phyloP scores from a whole-genome alignment of 2,888 invertebrate genomes.

The Rhopalosiphum nymphaeae region DNA sequence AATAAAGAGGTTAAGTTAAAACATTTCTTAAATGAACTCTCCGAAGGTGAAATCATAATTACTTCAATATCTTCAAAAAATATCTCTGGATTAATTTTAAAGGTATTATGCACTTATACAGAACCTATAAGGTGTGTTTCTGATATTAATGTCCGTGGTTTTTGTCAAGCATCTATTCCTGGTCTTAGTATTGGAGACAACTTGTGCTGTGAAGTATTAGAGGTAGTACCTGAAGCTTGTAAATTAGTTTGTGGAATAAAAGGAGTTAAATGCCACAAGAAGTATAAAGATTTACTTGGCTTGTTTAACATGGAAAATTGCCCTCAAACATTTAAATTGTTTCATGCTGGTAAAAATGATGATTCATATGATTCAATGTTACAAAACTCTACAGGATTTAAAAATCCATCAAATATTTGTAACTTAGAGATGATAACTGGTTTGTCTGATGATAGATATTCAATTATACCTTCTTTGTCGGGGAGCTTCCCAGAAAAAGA shows the following conservation, averaged over 20 bases:
- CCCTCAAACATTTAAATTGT: conserved; percentile 79
- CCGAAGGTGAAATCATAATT: conserved; percentile 80
- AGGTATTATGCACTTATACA: conserved; percentile 87
- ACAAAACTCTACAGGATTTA: conserved; percentile 86
- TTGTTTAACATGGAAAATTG: conserved; percentile 86
- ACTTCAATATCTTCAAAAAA: conserved; percentile 83
- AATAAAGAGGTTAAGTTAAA: conserved; percentile 83
- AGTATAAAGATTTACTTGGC: conserved; percentile 82
- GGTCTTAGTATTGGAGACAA: conserved; percentile 73
- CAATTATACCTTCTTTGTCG: conserved; percentile 59
- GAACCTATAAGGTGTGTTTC: conserved; percentile 84
- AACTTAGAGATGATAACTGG: conserved; percentile 57
- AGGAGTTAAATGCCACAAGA: conserved; percentile 80
- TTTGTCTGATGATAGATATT: conserved; percentile 55
- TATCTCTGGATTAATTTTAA: conserved; percentile 80
- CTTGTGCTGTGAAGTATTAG: conserved; percentile 89
- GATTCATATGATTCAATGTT: conserved; percentile 85
- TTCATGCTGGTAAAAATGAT: conserved; percentile 69
- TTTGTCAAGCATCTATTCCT: conserved; percentile 70
- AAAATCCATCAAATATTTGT: conserved; percentile 86
- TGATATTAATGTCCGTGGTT: conserved; percentile 72
- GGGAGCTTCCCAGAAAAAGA: conserved; percentile 82
- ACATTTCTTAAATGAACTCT: conserved; percentile 84
- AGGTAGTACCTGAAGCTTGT: conserved; percentile 87
- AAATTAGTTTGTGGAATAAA: conserved; percentile 91